Evolutionary conservation across 2,797 vertebrate species (phyloP), one percentile per base, ranked within the genome.

Genomic region (Macropodus opercularis): DNA sequence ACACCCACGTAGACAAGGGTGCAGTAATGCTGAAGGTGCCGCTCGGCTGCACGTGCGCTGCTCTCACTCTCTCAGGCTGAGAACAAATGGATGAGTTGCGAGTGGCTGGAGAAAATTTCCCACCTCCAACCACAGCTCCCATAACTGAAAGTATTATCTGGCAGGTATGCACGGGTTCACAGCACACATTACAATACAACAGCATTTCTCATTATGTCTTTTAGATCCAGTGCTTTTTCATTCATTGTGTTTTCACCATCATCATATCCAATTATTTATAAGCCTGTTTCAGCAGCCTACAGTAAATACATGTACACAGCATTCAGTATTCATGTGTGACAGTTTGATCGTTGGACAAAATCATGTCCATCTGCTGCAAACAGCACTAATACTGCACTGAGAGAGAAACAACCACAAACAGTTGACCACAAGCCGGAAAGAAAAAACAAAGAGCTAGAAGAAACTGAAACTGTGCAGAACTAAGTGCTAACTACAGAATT

Each of bases 1-100:
- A 69, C 84, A 81, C 79, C 82, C 82, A 85, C 85, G 67, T 35
- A 77, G 42, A 73, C 60, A 55, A 69, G 74, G 63, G 70, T 38
- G 54, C 70, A 79, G 74, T 62, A 56, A 26, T 71, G 76, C 61
- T 66, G 63, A 58, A 73, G 75, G 69, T 35, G 68, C 56, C 9
- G 58, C 49, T 64, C 19, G 43, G 48, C 65, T 73, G 43, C 60
- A 77, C 29, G 26, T 72, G 69, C 14, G 14, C 32, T 17, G 53
- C 72, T 73, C 68, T 68, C 63, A 49, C 42, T 71, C 69, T 69
- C 50, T 64, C 61, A 65, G 52, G 32, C 65, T 60, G 4, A 77
- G 70, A 80, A 71, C 63, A 79, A 73, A 77, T 64, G 42, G 62
- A 77, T 55, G 63, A 54, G 36, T 32, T 77, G 58, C 53, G 67